Percentiles rank a stretch among this genome's conserved stretches.
These are phyloP conservation scores for Meloidogyne floridensis DNA, from an alignment of 1,140 invertebrate genomes.

Conservation along the genomic window DNA sequence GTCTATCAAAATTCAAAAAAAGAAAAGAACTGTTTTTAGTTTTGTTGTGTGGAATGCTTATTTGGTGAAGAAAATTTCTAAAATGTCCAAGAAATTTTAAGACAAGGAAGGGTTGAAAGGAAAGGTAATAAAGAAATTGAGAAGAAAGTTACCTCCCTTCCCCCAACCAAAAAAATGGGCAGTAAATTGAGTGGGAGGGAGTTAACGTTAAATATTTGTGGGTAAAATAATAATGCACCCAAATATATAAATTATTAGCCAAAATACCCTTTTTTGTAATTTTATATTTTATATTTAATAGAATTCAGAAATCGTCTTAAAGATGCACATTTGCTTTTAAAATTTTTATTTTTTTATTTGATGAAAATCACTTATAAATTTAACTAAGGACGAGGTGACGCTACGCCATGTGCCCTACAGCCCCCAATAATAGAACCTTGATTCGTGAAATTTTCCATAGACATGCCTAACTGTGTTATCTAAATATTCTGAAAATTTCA, in stretches of 20 bases:
- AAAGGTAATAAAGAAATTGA: not conserved
- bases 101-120: not conserved
- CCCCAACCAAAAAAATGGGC: not conserved
- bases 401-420: not conserved
- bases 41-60: conserved; percentile 8
- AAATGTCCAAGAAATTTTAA: conserved; percentile 34
- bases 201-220: not conserved
- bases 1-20: not conserved
- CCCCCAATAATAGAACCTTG: not conserved
- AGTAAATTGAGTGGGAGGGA: not conserved
- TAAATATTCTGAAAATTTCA: not conserved
- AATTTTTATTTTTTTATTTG: not conserved
- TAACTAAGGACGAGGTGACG: not conserved
- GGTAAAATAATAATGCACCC: not conserved
- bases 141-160: not conserved
- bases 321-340: not conserved
- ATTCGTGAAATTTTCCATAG: not conserved
- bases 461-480: not conserved
- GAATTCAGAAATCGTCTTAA: not conserved
- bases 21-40: not conserved
- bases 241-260: not conserved
- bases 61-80: conserved; percentile 18
- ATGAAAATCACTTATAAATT: not conserved
- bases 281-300: not conserved
- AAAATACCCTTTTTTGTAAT: not conserved